Evolutionary conservation across 2,888 invertebrate genomes (phyloP).

Genomic region (Flabesymbios commensalis): DNA sequence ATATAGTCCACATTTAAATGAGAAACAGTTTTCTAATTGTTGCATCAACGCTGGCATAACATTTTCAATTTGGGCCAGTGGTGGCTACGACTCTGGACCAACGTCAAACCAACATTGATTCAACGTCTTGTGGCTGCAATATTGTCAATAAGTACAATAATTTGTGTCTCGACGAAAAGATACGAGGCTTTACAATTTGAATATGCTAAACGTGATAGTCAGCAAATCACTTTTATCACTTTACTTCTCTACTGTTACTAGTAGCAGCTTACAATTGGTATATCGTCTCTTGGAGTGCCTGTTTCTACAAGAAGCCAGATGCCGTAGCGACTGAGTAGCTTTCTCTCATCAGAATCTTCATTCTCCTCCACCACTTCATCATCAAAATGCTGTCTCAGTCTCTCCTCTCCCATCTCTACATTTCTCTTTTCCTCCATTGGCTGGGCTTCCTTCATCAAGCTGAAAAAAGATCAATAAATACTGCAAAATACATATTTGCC

Average conservation of each 20-base stretch:
- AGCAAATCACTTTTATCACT: neutral
- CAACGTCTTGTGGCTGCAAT: too few species aligned
- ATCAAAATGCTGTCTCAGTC: constrained; percentile 63
- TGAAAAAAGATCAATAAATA: constrained; percentile 38
- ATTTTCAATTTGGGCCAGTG: too few species aligned
- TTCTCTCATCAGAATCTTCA: constrained; percentile 45
- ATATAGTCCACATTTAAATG: too few species aligned
- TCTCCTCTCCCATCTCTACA: constrained; percentile 59
- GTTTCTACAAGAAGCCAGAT: constrained; percentile 96
- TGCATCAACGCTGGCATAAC: too few species aligned
- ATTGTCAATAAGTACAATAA: too few species aligned
- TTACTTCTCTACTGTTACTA: neutral
- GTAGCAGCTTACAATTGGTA: constrained; percentile 60
- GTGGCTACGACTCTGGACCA: too few species aligned
- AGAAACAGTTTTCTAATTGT: too few species aligned
- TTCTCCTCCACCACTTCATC: constrained; percentile 44
- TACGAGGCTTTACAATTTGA: too few species aligned
- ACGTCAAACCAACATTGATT: too few species aligned
- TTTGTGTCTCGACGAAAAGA: too few species aligned
- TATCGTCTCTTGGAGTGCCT: constrained; percentile 65
- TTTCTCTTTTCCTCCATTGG: constrained; percentile 56
- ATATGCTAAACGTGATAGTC: too few species aligned
- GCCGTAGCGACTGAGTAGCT: constrained; percentile 72
- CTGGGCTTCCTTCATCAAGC: constrained; percentile 83
- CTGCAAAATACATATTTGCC: neutral